Evolutionary conservation across 1,140 invertebrate species (phyloP), one percentile per base, ranked within the genome.

Genomic region (Dendroctonus valens): DNA sequence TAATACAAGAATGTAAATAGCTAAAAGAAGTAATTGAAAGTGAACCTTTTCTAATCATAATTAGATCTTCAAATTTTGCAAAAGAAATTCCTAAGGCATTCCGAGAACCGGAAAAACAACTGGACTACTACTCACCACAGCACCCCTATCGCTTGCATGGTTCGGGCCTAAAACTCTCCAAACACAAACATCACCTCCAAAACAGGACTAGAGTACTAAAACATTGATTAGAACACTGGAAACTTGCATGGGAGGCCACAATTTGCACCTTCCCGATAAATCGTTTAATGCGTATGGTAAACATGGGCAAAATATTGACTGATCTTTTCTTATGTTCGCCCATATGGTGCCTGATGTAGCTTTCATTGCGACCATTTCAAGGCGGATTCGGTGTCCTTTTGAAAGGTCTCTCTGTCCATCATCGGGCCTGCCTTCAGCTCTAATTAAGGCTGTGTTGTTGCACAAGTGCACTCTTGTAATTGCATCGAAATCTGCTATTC

Each of bases 301-400:
- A 61, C 37, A 61, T 61, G 9, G 9, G 15, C 39, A 14, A 52
- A 48, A 52, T 49, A 49, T 49, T 52, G 49, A 41, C 49, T 52
- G 48, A 52, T 61, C 41, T 41, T 41, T 61, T 61, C 40, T 41
- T 61, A 44, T 26, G 58, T 40, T 46, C 58, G 50, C 44, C 41
- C 38, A 26, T 41, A 9, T 49, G 39, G 14, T 48, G 48, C 42
- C 58, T 9, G 26, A 37, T n/a, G 5, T 55, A 26, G 53, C 42
- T 61, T 59, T 52, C 49, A 41, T 61, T 61, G 37, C 49, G 12
- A 38, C 58, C 48, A 61, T 61, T 52, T 61, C 59, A 61, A 61
- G 59, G 59, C 42, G 59, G 12, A 61, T 41, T 15, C 59, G 49
- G 9, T n/a, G 41, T 52, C 40, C 14, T 61, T 61, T 51, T 61